Evolutionary conservation across 2,888 invertebrate species (phyloP), one percentile per base, ranked within the genome.

Genomic region (Psylliodes chrysocephalus): DNA sequence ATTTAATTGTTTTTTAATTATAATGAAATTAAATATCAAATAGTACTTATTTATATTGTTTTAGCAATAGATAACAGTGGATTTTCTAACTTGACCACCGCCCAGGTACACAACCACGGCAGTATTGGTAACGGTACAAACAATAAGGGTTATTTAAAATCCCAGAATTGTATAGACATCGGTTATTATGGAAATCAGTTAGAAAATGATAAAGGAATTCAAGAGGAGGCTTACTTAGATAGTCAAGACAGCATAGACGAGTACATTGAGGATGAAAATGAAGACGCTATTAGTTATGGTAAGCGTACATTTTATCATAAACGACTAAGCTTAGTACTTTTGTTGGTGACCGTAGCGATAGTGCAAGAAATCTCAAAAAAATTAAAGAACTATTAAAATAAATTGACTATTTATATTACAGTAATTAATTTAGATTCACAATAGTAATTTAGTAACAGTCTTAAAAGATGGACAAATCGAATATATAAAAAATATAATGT

Each of bases 201-300:
- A 10, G 70, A 70, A 2, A 70, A 75, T 38, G 61, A 70, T 46
- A 71, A 71, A 33, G 56, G 44, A 28, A 59, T 59, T 25, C 63
- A 64, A 18, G 71, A 71, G 8, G 71, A 71, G 5, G 60, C 66
- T 8, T 75, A 71, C 47, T 60, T 75, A 28, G 73, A 73, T 40
- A 60, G 70, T 0, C 84, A 84, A 70, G 85, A 84, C 57, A 83
- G 84, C 1, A 75, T 84, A 4, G 85, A 85, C 57, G 84, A 83
- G 70, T 85, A 84, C 70, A 78, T 81, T 8, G 84, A 85, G 65
- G 82, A 82, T 51, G 75, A 78, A 47, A 68, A 75, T 63, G 70
- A 70, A 47, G 70, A 60, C 51, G 66, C 60, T 51, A 57, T 65
- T 38, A 66, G 68, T 25, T 67, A 68, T 55, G 70, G 70, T 70